Evolutionary conservation across 2,888 invertebrate genomes (phyloP).

Genomic region (Patella depressa): DNA sequence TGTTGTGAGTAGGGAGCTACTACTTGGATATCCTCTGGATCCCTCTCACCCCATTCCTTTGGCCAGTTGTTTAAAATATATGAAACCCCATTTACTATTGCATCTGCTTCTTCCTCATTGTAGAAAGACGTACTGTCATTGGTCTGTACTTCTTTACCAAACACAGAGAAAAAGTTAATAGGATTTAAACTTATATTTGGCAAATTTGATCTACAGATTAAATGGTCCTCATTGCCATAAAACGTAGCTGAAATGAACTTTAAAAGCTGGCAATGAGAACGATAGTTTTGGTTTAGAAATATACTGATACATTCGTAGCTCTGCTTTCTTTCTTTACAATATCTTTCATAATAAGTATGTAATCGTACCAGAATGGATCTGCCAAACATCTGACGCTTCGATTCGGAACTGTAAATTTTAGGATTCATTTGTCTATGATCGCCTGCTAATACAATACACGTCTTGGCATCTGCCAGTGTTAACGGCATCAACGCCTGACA

Average conservation of each 20-base stretch:
- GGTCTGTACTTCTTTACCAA: conserved; percentile 59
- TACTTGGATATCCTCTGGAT: conserved; percentile 59
- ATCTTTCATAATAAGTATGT: conserved; percentile 56
- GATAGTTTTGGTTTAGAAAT: conserved; percentile 65
- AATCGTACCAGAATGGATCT: conserved; percentile 64
- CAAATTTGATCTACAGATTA: conserved; percentile 57
- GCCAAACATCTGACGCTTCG: conserved; percentile 58
- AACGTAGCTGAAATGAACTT: conserved; percentile 66
- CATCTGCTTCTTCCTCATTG: conserved; percentile 65
- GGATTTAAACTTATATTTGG: conserved; percentile 56
- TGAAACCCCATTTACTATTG: conserved; percentile 61
- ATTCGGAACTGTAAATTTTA: conserved; percentile 62
- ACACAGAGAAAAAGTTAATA: conserved; percentile 12
- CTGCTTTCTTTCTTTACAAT: conserved; percentile 27
- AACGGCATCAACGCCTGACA: conserved; percentile 67
- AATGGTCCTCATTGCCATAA: conserved; percentile 63
- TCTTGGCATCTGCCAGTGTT: conserved; percentile 59
- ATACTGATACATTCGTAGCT: conserved; percentile 52
- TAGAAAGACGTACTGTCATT: conserved; percentile 61
- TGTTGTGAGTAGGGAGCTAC: conserved; percentile 66
- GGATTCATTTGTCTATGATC: conserved; percentile 69
- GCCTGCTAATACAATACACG: conserved; percentile 67
- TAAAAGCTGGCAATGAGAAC: conserved; percentile 65
- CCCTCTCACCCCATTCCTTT: conserved; percentile 58
- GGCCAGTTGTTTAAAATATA: conserved; percentile 64